These are phyloP conservation scores for Thryonomys swinderianus DNA, from an alignment of 2,113 vertebrate genomes.

Conservation along the genomic window DNA sequence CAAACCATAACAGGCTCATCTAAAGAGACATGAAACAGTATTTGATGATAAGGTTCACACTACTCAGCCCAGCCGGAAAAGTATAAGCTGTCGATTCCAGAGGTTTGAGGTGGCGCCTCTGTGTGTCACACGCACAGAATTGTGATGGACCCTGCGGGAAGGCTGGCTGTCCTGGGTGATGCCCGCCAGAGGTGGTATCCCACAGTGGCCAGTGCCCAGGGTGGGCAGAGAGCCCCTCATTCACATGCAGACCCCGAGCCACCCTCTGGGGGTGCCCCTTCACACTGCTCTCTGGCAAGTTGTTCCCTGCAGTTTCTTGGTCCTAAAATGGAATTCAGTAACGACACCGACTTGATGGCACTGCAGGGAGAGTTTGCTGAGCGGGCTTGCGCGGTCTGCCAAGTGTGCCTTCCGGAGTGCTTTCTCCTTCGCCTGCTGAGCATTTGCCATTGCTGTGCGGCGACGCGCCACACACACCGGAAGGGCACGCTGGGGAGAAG, in stretches of 20 bases:
- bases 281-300: no score
- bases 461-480: no score
- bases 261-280: not conserved
- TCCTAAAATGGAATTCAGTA: not conserved
- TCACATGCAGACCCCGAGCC: not conserved
- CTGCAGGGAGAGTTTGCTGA: no score
- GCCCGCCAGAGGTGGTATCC: not conserved
- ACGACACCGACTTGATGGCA: not conserved
- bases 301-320: not conserved
- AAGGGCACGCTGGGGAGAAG: not conserved
- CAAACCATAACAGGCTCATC: not conserved
- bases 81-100: not conserved
- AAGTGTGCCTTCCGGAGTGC: not conserved
- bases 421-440: not conserved
- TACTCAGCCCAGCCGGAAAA: not conserved
- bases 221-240: no score
- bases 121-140: not conserved
- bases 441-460: not conserved
- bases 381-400: not conserved
- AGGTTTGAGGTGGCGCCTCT: no score
- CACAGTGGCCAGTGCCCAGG: not conserved
- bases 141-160: fast-evolving
- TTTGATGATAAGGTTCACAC: not conserved
- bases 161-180: not conserved
- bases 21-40: not conserved